Evolutionary conservation across 2,113 vertebrate species (phyloP), one percentile per base, ranked within the genome.

Genomic region (Pseudorhombus dupliciocellatus): DNA sequence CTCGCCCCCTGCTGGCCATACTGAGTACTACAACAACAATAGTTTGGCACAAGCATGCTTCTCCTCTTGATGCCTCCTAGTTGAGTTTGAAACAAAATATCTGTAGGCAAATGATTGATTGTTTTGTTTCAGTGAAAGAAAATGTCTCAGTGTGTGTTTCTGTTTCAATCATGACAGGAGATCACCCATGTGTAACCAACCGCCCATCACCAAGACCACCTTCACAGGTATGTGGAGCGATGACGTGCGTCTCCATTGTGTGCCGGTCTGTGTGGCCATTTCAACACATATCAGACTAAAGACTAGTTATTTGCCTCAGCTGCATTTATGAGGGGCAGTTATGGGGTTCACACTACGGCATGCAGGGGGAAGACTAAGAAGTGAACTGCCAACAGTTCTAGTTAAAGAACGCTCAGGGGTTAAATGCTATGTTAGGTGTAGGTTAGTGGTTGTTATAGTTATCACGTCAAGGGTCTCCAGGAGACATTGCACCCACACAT

Each of bases 131-230:
- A 8, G 0, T 14, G 14, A 11, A 28, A 37, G 9, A 15, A 75
- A 28, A 51, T 64, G 4, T 73, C 52, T 67, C n/a, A 72, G 14
- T 54, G 9, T 75, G 18, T 78, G n/a, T 79, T 5, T 79, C 4
- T 75, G 12, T 75, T 75, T 62, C 51, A 25, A 82, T 75, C 31
- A 62, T 74, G 37, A 83, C 87, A 99, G 97, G 89, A 94, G 98
- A 92, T 99, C 97, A 90, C 96, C 97, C 77, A 98, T 99, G 95
- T 98, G 97, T 93, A 99, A 97, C 86, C 97, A 95, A 89, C 95
- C 97, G 50, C 96, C 97, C 63, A 97, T 98, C 92, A 96, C 96
- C 91, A 98, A 98, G 95, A 95, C 96, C 88, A 95, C 94, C 86
- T 95, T 98, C 88, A 97, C 97, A 95, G 97, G 98, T 98, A 94